Conservation (phyloP, 2,797 vertebrate genomes). For the Echeneis naucrates region DNA sequence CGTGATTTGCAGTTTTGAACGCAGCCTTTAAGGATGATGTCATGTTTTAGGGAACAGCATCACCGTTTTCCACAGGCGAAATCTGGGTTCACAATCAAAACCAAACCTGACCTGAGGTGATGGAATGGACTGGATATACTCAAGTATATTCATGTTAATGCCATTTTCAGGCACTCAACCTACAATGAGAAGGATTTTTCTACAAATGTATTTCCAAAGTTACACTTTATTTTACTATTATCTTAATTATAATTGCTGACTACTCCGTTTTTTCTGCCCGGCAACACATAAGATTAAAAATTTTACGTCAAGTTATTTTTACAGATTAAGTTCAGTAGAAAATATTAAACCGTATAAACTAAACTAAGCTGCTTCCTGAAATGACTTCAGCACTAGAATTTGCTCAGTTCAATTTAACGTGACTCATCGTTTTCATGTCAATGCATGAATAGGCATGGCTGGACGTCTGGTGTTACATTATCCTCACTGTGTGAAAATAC, state of each 20-base stretch:
- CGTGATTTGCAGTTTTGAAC: constrained; percentile 49
- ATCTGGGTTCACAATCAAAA: background rate
- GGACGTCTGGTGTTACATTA: too few relatives aligned
- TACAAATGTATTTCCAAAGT: background rate
- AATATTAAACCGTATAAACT: background rate
- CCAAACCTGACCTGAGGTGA: background rate
- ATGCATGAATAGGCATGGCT: background rate
- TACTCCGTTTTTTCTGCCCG: background rate
- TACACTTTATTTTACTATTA: too few relatives aligned
- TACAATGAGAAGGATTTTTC: too few relatives aligned
- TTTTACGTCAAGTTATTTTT: too few relatives aligned
- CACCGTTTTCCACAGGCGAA: constrained; percentile 2
- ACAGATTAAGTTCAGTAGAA: background rate
- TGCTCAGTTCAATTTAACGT: too few relatives aligned
- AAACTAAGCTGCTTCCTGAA: too few relatives aligned
- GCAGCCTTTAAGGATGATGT: constrained; percentile 66
- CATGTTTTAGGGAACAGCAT: constrained; percentile 61
- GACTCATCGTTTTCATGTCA: too few relatives aligned
- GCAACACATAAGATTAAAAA: too few relatives aligned
- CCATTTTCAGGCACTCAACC: too few relatives aligned
- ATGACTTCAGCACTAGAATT: too few relatives aligned
- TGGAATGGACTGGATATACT: background rate
- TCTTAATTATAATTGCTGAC: too few relatives aligned
- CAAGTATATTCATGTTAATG: background rate
- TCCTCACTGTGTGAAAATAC: too few relatives aligned